Percentiles rank a stretch among this genome's conserved stretches.
These are phyloP conservation scores for Orestias chungarensis DNA, from an alignment of 2,797 vertebrate species.

Conservation along the genomic window DNA sequence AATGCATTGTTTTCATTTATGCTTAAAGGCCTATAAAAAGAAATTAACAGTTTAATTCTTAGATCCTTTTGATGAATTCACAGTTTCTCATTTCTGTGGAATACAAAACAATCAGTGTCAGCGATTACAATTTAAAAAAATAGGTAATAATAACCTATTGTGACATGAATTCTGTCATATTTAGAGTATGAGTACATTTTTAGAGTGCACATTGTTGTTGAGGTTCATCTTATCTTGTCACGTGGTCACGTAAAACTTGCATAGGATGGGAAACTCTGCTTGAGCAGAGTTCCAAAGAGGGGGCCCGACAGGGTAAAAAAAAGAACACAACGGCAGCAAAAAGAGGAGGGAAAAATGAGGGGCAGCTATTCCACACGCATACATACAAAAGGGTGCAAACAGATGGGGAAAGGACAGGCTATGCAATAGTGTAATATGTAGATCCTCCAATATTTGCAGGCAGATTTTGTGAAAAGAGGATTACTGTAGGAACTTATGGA, in stretches of 20 bases:
- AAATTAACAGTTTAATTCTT: slow-evolving; percentile 4
- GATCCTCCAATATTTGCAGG: not conserved
- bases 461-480: not conserved
- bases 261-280: slow-evolving; percentile 41
- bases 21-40: not conserved
- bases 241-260: slow-evolving; percentile 32
- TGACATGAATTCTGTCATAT: slow-evolving; percentile 6
- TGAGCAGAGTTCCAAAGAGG: slow-evolving; percentile 48
- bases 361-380: slow-evolving; percentile 25
- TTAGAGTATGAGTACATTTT: slow-evolving; percentile 1
- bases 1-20: too few species aligned
- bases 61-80: slow-evolving; percentile 6
- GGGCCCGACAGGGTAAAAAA: slow-evolving; percentile 40
- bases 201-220: not conserved
- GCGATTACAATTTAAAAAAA: not conserved
- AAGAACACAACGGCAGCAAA: slow-evolving; percentile 39
- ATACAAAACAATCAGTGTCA: slow-evolving; percentile 15
- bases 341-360: slow-evolving; percentile 49
- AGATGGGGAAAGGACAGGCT: not conserved
- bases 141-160: not conserved
- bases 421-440: not conserved
- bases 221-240: slow-evolving; percentile 5
- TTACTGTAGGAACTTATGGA: too few species aligned
- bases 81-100: not conserved
- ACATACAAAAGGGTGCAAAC: not conserved